Base-by-base conservation (phyloP, 2,888 invertebrate species). In the Clepsis dumicolana region DNA sequence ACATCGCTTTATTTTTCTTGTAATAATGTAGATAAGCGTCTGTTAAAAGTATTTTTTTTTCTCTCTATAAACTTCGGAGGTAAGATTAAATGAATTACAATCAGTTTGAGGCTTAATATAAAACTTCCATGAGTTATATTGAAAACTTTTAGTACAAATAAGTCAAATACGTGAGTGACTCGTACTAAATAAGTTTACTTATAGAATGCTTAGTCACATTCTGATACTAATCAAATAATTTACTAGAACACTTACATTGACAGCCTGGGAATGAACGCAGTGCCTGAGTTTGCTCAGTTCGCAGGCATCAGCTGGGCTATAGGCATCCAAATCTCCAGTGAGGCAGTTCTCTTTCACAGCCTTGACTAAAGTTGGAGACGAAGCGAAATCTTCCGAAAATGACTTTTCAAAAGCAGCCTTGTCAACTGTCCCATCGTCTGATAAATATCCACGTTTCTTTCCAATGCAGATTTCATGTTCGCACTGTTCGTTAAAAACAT, bases 301-400 rank as follows among this genome's bases (percentile, higher is more conserved):
- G 27, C 69, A 69, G 14, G 16, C 50, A 35, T 69, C 69, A 24
- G 69, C 53, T 3, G 64, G 64, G 27, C 64, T 64, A 8, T 29
- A 53, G 27, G 25, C 29, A 12, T 29, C 52, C 18, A 64, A 1
- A 25, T 64, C 64, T 0, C 44, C 48, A 0, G 64, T 52, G 14
- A 69, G 7, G 25, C 69, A 69, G 10, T 60, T 35, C 8, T 67
- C 48, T 48, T 64, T 64, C 7, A 69, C 12, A 10, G 54, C n/a
- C 32, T 57, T 44, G 4, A 59, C 8, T 8, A 60, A 3, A 7
- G 50, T 12, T 12, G 69, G 64, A 4, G 4, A 5, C 0, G 7
- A 18, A 2, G 32, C 32, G 10, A 64, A 64, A 12, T 64, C 25
- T 29, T 69, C 21, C 1, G 24, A n/a, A 0, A 48, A 14, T 0